Conservation (phyloP, 2,113 vertebrate genomes). For the Carassius carassius region DNA sequence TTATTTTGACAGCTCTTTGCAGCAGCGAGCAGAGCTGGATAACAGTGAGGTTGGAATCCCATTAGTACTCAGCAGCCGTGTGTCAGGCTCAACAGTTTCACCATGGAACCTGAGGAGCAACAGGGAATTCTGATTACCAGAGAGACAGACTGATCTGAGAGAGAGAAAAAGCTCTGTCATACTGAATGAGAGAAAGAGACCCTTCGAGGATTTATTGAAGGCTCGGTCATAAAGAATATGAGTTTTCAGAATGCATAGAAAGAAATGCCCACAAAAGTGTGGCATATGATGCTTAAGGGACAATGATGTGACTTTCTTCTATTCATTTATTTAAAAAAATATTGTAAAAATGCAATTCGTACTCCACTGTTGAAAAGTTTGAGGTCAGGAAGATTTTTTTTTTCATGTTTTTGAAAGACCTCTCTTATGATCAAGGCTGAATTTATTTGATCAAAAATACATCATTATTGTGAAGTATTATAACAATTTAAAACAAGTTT, state of each 20-base stretch:
- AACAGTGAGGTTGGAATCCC: conserved; percentile 36
- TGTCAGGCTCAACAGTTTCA: conserved; percentile 41
- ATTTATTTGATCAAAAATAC: background rate
- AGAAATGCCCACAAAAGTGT: background rate
- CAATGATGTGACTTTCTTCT: background rate
- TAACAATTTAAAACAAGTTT: background rate
- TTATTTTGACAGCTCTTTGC: conserved; percentile 51
- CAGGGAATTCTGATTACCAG: conserved; percentile 38
- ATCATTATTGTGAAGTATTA: background rate
- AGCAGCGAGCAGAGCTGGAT: conserved; percentile 14
- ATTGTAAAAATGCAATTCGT: background rate
- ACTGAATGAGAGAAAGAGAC: background rate
- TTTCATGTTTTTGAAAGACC: no score
- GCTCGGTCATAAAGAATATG: background rate
- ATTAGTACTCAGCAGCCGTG: conserved; percentile 38
- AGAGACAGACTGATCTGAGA: conserved; percentile 32
- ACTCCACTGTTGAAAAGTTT: background rate
- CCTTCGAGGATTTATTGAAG: background rate
- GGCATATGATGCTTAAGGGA: background rate
- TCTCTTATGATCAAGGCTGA: background rate
- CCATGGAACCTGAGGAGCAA: background rate
- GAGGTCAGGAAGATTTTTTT: no score
- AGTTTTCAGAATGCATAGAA: background rate
- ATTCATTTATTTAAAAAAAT: background rate
- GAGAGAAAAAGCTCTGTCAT: conserved; percentile 30